A percentile compares a stretch with the other conserved stretches of the same genome.
These are phyloP conservation scores for Heliconius eleuchia DNA, from an alignment of 1,140 invertebrate species.

Conservation along the genomic window DNA sequence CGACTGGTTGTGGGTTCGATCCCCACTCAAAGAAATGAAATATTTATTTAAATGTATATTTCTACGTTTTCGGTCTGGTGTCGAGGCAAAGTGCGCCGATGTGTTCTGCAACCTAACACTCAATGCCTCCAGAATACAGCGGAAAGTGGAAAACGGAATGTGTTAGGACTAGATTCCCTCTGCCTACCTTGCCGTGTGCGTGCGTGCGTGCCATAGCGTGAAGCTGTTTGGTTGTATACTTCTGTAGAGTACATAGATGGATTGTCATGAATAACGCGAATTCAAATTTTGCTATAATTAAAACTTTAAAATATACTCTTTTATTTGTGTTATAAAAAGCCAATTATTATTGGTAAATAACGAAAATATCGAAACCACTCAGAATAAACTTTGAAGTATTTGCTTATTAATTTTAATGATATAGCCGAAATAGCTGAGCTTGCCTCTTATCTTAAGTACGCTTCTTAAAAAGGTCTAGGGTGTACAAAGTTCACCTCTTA, in stretches of 20 bases:
- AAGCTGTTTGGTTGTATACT: too few relatives aligned
- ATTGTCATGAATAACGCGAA: neutral
- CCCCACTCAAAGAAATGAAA: too few relatives aligned
- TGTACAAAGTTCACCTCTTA: slow-evolving; percentile 47
- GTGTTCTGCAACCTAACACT: too few relatives aligned
- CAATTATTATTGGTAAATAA: slow-evolving; percentile 11
- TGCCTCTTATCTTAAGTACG: slow-evolving; percentile 41
- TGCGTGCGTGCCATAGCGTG: too few relatives aligned
- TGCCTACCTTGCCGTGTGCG: too few relatives aligned
- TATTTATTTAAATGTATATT: too few relatives aligned
- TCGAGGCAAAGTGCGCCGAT: too few relatives aligned
- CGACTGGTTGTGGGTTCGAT: too few relatives aligned
- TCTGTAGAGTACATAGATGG: neutral
- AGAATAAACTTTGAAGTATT: slow-evolving; percentile 29
- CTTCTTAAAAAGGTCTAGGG: slow-evolving; percentile 46
- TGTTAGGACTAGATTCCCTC: too few relatives aligned
- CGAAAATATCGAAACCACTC: slow-evolving; percentile 9
- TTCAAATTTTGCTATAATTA: neutral
- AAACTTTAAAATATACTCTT: neutral
- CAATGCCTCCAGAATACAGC: too few relatives aligned
- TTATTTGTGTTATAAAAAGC: neutral
- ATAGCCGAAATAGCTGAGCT: slow-evolving; percentile 42
- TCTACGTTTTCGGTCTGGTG: too few relatives aligned
- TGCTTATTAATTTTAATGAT: slow-evolving; percentile 49
- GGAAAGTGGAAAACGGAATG: too few relatives aligned